phyloP scores from a whole-genome alignment of 2,113 vertebrate species.

The Miniopterus natalensis region DNA sequence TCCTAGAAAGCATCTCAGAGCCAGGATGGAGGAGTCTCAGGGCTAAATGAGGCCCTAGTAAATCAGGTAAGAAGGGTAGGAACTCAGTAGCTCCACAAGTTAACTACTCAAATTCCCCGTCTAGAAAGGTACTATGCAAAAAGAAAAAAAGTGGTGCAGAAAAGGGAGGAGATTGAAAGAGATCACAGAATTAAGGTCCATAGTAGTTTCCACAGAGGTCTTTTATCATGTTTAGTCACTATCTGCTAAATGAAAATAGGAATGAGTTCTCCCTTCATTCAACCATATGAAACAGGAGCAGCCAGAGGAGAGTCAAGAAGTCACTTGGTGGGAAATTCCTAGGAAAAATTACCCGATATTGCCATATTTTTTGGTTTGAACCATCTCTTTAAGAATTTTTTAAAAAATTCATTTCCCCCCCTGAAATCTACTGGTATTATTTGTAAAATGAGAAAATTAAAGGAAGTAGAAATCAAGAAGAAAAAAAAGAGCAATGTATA shows the following conservation, averaged over 20 bases:
- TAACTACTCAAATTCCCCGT: not conserved
- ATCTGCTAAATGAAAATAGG: not conserved
- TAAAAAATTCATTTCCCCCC: too few species aligned
- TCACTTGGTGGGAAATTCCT: not conserved
- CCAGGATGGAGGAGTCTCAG: accelerated
- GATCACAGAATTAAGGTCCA: not conserved
- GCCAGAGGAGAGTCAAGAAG: not conserved
- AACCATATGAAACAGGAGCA: not conserved
- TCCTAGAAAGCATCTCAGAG: not conserved
- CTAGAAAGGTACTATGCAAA: not conserved
- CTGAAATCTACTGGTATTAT: not conserved
- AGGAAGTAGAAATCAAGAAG: not conserved
- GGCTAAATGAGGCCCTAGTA: not conserved
- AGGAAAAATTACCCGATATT: not conserved
- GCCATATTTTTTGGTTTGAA: not conserved
- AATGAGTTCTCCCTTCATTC: not conserved
- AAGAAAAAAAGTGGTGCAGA: not conserved
- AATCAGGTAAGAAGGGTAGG: not conserved
- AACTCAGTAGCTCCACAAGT: not conserved
- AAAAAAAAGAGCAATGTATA: not conserved
- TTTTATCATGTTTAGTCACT: not conserved
- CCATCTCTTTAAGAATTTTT: not conserved
- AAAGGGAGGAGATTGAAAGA: not conserved
- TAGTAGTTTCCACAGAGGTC: not conserved
- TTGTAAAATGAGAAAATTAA: conserved; percentile 15